These are phyloP conservation scores for Sparidentex hasta DNA, from an alignment of 2,797 vertebrate species.

Conservation along the genomic window DNA sequence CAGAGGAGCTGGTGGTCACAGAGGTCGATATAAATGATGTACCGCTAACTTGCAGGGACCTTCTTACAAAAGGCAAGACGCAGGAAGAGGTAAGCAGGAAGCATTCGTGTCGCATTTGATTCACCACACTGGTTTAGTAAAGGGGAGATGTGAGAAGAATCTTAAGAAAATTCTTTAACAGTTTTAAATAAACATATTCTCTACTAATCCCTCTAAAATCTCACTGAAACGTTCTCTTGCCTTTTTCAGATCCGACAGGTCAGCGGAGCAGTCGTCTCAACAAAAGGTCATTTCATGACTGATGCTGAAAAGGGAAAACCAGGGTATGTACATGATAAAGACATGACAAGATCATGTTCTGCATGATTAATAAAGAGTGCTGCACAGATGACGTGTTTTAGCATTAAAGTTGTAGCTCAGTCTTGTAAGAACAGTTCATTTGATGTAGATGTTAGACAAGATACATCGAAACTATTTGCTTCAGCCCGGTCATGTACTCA, in stretches of 20 bases:
- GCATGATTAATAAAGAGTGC: neutral
- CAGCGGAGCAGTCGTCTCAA: slow-evolving; percentile 87
- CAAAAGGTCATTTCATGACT: slow-evolving; percentile 85
- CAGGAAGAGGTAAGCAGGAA: slow-evolving; percentile 84
- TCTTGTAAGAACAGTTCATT: neutral
- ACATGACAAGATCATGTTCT: neutral
- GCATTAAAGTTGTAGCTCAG: neutral
- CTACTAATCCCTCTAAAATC: neutral
- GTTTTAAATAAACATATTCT: neutral
- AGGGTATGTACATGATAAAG: slow-evolving; percentile 73
- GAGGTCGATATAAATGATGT: slow-evolving; percentile 90
- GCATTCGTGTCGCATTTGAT: neutral
- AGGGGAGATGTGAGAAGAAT: neutral
- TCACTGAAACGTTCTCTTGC: neutral
- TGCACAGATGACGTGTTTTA: no score
- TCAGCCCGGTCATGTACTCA: neutral
- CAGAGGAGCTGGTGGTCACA: slow-evolving; percentile 84
- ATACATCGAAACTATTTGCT: neutral
- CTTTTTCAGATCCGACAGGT: slow-evolving; percentile 82
- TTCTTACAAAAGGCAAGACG: slow-evolving; percentile 88
- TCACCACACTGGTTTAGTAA: neutral
- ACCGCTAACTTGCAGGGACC: slow-evolving; percentile 85
- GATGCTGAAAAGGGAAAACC: slow-evolving; percentile 72
- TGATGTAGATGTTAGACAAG: neutral
- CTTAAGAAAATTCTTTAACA: neutral